These are phyloP conservation scores for Ceryle rudis DNA, from an alignment of 2,797 vertebrate genomes.

Conservation along the genomic window DNA sequence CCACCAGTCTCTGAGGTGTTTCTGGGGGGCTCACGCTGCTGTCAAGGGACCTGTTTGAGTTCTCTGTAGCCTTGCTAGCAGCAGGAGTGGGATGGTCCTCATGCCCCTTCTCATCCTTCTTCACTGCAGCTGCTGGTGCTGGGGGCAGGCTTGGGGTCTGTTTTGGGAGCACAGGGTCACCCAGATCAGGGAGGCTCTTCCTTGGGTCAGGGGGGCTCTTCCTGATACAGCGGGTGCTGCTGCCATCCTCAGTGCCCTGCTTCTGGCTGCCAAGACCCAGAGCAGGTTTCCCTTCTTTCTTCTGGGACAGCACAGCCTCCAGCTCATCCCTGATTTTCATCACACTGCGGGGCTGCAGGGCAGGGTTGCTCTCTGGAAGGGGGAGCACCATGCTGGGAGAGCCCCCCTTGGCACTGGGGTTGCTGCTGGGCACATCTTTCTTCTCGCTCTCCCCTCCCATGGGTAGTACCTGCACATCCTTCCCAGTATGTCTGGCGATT, in stretches of 20 bases:
- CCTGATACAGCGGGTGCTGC: not conserved
- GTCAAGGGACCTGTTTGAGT: not conserved
- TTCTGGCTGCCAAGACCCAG: constrained; percentile 23
- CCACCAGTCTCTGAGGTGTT: not conserved
- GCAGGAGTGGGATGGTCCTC: not conserved
- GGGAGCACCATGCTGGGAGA: not conserved
- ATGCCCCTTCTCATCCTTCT: not conserved
- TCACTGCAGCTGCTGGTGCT: not conserved
- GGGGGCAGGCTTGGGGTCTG: not conserved
- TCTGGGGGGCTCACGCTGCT: not conserved
- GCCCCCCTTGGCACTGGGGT: not conserved
- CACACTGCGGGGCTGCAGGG: constrained; percentile 32
- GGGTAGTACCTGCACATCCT: not conserved
- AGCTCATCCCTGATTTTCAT: constrained; percentile 75
- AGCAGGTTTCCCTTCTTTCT: constrained; percentile 70
- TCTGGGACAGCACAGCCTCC: constrained; percentile 75
- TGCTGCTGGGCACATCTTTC: not conserved
- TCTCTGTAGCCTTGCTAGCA: not conserved
- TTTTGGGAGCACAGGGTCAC: not conserved
- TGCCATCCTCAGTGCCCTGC: constrained; percentile 32
- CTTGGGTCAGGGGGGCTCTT: not conserved
- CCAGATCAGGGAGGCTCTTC: not conserved
- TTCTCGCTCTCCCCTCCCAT: not conserved
- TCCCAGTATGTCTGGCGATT: not conserved
- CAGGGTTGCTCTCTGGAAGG: not conserved